Evolutionary conservation across 2,888 invertebrate genomes (phyloP), one percentile per base, ranked within the genome.

Genomic region (Dastarcus helophoroides): DNA sequence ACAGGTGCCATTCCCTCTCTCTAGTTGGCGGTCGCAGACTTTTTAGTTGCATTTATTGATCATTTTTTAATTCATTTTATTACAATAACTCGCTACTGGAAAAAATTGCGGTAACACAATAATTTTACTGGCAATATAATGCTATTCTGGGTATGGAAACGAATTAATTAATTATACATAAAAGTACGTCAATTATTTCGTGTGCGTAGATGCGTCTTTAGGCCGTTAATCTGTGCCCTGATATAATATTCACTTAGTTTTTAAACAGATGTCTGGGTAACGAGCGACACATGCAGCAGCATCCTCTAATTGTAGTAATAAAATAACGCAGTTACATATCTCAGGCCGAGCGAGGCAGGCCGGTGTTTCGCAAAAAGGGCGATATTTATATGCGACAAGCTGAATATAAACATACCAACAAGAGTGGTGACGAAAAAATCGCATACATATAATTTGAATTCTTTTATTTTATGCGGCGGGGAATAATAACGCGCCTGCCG

Each of bases 341-440:
- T 44, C 43, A 39, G 42, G 37, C 36, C 41, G 39, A 44, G 42
- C 43, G 43, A 41, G 23, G 9, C 26, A 23, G 30, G 30, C 26
- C 13, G 30, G 36, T 28, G 40, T 35, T 35, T 33, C 33, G 37
- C 35, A 30, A 48, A 51, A 52, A 51, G 49, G 45, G 44, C 12
- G 3, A 51, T 57, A 59, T 60, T 59, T 59, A 59, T 59, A 53
- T 47, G 55, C 54, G 57, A 56, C 55, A 56, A 54, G 47, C 54
- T 54, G 60, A 56, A 60, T 60, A 60, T 60, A 61, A 53, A 61
- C 61, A 61, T 58, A 59, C 58, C 59, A 58, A 56, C 58, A 50
- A 49, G 48, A 46, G 45, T 42, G 50, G 51, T 58, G 58, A 57
- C 58, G 54, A 56, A 58, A 60, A 59, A 60, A 59, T 57, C 54